Evolutionary conservation across 2,797 vertebrate species (phyloP).

Genomic region (Clarias pachynema): DNA sequence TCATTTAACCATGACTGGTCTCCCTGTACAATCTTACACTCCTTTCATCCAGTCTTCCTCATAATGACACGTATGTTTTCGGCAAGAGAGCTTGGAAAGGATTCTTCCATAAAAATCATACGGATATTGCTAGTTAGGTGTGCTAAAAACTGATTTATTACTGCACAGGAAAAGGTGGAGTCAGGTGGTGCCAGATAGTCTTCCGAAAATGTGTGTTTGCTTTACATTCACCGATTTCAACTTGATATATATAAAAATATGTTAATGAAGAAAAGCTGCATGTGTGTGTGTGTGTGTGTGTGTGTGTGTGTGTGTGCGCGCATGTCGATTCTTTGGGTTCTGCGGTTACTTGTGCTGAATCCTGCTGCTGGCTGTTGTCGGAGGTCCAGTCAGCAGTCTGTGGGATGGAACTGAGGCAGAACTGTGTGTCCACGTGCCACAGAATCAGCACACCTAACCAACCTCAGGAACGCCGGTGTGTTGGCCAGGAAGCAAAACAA

Average conservation of each 20-base stretch:
- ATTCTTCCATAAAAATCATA: neutral
- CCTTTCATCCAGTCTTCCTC: neutral
- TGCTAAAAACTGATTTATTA: conserved; percentile 14
- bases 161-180: conserved; percentile 5
- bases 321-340: conserved; percentile 39
- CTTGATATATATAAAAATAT: neutral
- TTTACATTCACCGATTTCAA: neutral
- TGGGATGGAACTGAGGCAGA: conserved; percentile 44
- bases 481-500: conserved; percentile 64
- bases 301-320: conserved; percentile 10
- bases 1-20: neutral
- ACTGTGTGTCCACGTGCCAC: conserved; percentile 47
- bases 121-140: conserved; percentile 20
- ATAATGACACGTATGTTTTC: conserved; percentile 14
- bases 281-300: neutral
- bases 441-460: conserved; percentile 61
- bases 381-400: conserved; percentile 58
- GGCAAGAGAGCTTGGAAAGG: neutral
- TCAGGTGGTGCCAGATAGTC: conserved; percentile 16
- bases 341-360: conserved; percentile 39
- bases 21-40: too few species aligned
- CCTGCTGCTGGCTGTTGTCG: conserved; percentile 20
- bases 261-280: conserved; percentile 20
- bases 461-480: conserved; percentile 55
- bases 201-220: neutral